These are phyloP conservation scores for Eugnorisma glareosa DNA, from an alignment of 2,888 invertebrate genomes.

Conservation along the genomic window DNA sequence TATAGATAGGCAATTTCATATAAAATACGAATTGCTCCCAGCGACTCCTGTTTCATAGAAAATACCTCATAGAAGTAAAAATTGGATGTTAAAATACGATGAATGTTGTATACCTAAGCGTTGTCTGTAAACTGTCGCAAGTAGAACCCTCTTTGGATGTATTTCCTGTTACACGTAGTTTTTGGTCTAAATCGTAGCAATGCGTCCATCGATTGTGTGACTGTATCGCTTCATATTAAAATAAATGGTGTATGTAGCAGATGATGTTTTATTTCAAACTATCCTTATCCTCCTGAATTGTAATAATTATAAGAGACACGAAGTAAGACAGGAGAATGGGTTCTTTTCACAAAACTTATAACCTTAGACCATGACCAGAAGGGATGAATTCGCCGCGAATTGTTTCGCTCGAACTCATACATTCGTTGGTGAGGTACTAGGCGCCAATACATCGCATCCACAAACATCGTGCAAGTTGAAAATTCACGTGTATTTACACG, in stretches of 20 bases:
- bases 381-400: background rate
- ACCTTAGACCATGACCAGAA: background rate
- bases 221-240: slow-evolving; percentile 84
- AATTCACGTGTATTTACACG: no score
- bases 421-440: background rate
- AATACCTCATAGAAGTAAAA: slow-evolving; percentile 31
- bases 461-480: background rate
- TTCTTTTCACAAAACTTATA: background rate
- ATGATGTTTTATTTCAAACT: slow-evolving; percentile 57
- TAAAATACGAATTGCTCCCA: slow-evolving; percentile 20
- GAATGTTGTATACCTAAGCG: slow-evolving; percentile 29
- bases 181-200: slow-evolving; percentile 54
- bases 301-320: background rate
- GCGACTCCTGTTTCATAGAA: slow-evolving; percentile 23
- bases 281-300: background rate
- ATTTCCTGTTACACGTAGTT: slow-evolving; percentile 12
- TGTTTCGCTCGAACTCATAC: background rate
- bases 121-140: slow-evolving; percentile 2
- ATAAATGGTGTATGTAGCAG: slow-evolving; percentile 86
- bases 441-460: background rate
- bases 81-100: slow-evolving; percentile 46
- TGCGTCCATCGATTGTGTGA: slow-evolving; percentile 77
- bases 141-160: slow-evolving; percentile 22
- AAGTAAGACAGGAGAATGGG: background rate
- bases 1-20: slow-evolving; percentile 19